These are phyloP conservation scores for Lophura nycthemera DNA, from an alignment of 2,113 vertebrate species.

Conservation along the genomic window DNA sequence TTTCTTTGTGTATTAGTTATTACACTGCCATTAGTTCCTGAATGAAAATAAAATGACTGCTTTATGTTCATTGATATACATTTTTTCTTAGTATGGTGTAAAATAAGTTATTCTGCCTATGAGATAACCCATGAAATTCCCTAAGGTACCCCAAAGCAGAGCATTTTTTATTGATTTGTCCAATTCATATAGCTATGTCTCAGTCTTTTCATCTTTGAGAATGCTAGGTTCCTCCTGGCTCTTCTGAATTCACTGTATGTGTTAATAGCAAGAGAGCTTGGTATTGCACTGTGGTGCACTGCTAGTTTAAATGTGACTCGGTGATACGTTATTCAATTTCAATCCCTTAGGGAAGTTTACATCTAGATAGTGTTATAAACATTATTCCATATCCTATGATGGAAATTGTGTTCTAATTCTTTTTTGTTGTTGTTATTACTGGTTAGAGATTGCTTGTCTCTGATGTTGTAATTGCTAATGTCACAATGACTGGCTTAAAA, in stretches of 20 bases:
- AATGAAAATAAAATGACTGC: background rate
- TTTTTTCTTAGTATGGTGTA: background rate
- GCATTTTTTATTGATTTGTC: accelerated
- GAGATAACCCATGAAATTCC: accelerated
- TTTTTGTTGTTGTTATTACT: background rate
- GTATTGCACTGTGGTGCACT: background rate
- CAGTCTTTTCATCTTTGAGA: background rate
- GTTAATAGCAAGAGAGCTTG: background rate
- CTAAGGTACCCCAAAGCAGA: background rate
- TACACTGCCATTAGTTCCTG: background rate
- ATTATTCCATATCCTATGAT: background rate
- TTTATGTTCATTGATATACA: background rate
- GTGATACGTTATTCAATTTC: background rate
- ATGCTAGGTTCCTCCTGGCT: background rate
- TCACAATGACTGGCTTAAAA: background rate
- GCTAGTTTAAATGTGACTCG: background rate
- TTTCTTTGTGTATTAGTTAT: background rate
- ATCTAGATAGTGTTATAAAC: background rate
- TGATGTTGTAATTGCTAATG: background rate
- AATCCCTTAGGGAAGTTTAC: background rate
- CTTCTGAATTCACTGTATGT: background rate
- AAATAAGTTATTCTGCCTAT: background rate
- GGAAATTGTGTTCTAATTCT: background rate
- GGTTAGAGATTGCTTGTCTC: background rate
- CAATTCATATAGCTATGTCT: background rate